phyloP scores from a whole-genome alignment of 1,140 invertebrate genomes.

The Triops cancriformis region DNA sequence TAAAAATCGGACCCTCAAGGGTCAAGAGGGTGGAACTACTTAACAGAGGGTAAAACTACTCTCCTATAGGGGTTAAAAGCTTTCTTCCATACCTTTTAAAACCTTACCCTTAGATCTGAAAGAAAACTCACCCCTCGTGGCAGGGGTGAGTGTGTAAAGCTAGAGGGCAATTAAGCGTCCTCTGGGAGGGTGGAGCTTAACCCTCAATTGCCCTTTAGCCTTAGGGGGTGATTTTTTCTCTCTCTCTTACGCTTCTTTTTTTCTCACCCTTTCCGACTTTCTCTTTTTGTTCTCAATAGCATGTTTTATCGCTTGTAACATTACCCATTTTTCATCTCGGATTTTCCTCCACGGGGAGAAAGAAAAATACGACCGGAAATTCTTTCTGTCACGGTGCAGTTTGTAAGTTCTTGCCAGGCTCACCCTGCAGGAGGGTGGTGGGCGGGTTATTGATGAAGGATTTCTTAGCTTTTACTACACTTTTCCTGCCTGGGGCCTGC shows the following conservation, averaged over 20 bases:
- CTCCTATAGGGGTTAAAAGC: not conserved
- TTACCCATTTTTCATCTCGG: constrained; percentile 9
- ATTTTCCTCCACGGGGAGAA: not conserved
- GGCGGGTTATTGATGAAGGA: not conserved
- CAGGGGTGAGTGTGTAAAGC: too few species aligned
- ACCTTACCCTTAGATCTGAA: too few species aligned
- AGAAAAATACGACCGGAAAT: not conserved
- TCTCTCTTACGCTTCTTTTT: not conserved
- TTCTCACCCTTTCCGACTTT: not conserved
- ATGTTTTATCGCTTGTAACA: constrained; percentile 14
- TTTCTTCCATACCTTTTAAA: not conserved
- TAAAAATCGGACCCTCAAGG: not conserved
- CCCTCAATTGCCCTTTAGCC: not conserved
- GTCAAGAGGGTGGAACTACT: not conserved
- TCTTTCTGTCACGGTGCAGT: not conserved
- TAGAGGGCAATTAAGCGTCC: not conserved
- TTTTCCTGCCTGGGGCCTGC: not conserved
- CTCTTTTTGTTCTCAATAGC: not conserved
- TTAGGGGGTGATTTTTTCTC: not conserved
- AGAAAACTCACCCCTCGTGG: too few species aligned
- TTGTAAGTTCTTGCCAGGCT: not conserved
- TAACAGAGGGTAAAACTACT: too few species aligned
- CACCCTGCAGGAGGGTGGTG: not conserved
- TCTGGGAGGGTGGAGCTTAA: not conserved
- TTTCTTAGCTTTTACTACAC: not conserved